Evolutionary conservation across 1,140 invertebrate species (phyloP), one percentile per base, ranked within the genome.

Genomic region (Leptinotarsa undecemlineata): DNA sequence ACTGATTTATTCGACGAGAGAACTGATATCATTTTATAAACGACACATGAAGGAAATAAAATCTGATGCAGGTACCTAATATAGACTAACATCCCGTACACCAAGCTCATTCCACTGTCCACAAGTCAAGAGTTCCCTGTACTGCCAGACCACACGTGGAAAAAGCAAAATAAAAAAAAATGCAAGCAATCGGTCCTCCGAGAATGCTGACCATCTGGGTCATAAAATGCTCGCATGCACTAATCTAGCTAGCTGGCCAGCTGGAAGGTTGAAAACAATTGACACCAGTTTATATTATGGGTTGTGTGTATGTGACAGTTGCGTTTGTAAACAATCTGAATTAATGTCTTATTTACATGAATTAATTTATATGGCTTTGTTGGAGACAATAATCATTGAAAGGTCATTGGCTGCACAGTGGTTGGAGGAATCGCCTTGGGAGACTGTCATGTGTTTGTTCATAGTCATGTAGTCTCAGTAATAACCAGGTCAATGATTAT

Each of bases 341-440:
- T 71, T 71, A 71, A 71, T 61, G 69, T 71, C 69, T 71, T 71
- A 71, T 71, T 71, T 71, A 71, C 69, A 71, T 71, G 20, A 61
- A 61, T 61, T 71, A 68, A 68, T 68, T 42, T 68, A 68, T 68
- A 68, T 42, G 33, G 66, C 66, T 42, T 68, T 68, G 23, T 68
- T 68, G 26, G 23, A 68, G 42, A 47, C 66, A 68, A 68, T 68
- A 42, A 68, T 68, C 6, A 66, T 66, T 66, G 63, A 47, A 68
- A 47, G 66, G 66, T 57, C 51, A n/a, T 19, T 57, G 51, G 51
- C 51, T 57, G 51, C 51, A 57, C 51, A 19, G 51, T 57, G 15
- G 51, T 57, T 57, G 15, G 51, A 19, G 51, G 51, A 57, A 57
- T 57, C 33, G 51, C 51, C 4, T 5, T 57, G 51, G 51, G 51